A percentile compares a stretch with the other conserved stretches of the same genome.
Conservation (phyloP, 2,888 invertebrate genomes). For the Meliscaeva auricollis region DNA sequence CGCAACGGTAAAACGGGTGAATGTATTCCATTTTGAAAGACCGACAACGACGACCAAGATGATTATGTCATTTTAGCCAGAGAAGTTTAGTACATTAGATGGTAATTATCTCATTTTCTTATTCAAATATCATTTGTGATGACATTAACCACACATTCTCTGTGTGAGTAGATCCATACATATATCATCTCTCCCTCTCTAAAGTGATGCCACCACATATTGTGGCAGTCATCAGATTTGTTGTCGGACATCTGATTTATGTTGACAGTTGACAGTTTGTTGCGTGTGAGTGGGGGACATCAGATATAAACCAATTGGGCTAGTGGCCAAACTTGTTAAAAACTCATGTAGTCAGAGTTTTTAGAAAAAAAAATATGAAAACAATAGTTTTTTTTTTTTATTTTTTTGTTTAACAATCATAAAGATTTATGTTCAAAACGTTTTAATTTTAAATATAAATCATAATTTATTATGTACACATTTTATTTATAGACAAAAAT, state of each 20-base stretch:
- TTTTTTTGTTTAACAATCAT: neutral
- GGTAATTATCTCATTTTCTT: slow-evolving; percentile 73
- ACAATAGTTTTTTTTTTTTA: slow-evolving; percentile 8
- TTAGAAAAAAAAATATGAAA: slow-evolving; percentile 9
- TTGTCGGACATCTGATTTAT: slow-evolving; percentile 59
- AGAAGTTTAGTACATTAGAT: slow-evolving; percentile 55
- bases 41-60: slow-evolving; percentile 2
- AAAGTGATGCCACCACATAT: slow-evolving; percentile 17
- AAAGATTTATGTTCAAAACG: slow-evolving; percentile 18
- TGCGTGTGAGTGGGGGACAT: slow-evolving; percentile 55
- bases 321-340: slow-evolving; percentile 59
- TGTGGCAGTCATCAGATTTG: slow-evolving; percentile 26
- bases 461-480: neutral
- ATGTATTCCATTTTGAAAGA: slow-evolving; percentile 41
- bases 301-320: slow-evolving; percentile 39
- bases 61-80: slow-evolving; percentile 60
- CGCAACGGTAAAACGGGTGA: slow-evolving; percentile 32
- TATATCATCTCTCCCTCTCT: neutral
- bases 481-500: neutral
- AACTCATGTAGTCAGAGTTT: neutral
- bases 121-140: slow-evolving; percentile 69
- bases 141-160: slow-evolving; percentile 53
- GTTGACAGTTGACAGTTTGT: slow-evolving; percentile 68
- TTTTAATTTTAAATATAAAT: slow-evolving; percentile 27
- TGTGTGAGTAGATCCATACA: slow-evolving; percentile 49